Conservation (phyloP, 2,888 invertebrate species). For the Chorisops tibialis region DNA sequence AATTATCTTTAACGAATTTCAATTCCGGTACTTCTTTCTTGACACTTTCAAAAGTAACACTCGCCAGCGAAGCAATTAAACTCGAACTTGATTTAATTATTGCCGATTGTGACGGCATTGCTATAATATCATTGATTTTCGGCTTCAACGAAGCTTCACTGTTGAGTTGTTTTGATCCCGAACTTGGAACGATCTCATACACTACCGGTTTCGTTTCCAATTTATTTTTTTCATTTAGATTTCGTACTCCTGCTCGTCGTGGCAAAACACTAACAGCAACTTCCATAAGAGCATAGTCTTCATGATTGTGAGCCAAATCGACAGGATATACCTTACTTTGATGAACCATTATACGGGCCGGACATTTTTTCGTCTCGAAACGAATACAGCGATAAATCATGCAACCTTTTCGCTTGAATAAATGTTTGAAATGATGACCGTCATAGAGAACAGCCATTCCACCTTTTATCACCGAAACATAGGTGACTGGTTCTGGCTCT, state of each 20-base stretch:
- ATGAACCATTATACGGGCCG: slow-evolving; percentile 45
- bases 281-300: slow-evolving; percentile 39
- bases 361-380: slow-evolving; percentile 38
- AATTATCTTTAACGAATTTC: background rate
- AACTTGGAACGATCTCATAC: background rate
- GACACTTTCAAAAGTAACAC: too few species aligned
- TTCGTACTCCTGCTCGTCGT: background rate
- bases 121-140: slow-evolving; percentile 10
- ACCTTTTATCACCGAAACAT: slow-evolving; percentile 49
- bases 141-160: background rate
- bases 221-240: background rate
- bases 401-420: slow-evolving; percentile 45
- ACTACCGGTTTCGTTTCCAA: background rate
- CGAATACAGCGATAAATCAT: slow-evolving; percentile 31
- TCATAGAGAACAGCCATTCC: slow-evolving; percentile 49
- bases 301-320: slow-evolving; percentile 47
- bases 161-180: background rate
- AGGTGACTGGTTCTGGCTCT: slow-evolving; percentile 37
- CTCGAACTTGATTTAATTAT: too few species aligned
- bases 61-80: too few species aligned
- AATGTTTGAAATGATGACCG: slow-evolving; percentile 47
- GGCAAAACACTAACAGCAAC: slow-evolving; percentile 29
- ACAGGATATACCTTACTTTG: slow-evolving; percentile 45
- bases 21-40: background rate
- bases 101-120: background rate